Evolutionary conservation across 1,140 invertebrate species (phyloP).

Genomic region (Drosophila rhopaloa): DNA sequence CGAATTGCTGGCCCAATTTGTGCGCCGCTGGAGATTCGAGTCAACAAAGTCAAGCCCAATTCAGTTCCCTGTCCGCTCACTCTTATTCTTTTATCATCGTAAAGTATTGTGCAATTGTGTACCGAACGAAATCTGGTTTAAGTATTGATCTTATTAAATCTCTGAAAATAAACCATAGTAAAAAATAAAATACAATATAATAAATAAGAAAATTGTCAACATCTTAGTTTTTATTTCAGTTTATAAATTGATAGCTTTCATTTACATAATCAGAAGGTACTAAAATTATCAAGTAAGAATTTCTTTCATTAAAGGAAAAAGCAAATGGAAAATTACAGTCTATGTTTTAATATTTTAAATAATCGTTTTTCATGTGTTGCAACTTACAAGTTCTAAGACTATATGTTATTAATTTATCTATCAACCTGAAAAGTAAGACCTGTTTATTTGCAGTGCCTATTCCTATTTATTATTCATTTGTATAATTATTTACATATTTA

Average conservation of each 20-base stretch:
- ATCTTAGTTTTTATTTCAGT: too few species aligned
- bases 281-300: too few species aligned
- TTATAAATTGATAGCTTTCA: background rate
- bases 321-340: too few species aligned
- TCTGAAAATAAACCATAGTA: background rate
- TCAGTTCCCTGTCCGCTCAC: conserved; percentile 5
- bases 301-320: too few species aligned
- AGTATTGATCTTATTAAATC: background rate
- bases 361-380: too few species aligned
- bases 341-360: too few species aligned
- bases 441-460: conserved; percentile 8
- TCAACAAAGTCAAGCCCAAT: conserved; percentile 48
- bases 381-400: too few species aligned
- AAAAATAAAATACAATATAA: too few species aligned
- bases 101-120: conserved; percentile 15
- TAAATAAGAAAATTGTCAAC: too few species aligned
- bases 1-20: conserved; percentile 71
- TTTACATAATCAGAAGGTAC: too few species aligned
- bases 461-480: conserved; percentile 31
- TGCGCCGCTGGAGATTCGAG: conserved; percentile 47
- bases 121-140: background rate
- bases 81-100: conserved; percentile 10
- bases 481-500: conserved; percentile 50
- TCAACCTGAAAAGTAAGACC: background rate
- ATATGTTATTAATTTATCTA: background rate